phyloP scores from a whole-genome alignment of 2,113 vertebrate species.

The Myiozetetes cayanensis region DNA sequence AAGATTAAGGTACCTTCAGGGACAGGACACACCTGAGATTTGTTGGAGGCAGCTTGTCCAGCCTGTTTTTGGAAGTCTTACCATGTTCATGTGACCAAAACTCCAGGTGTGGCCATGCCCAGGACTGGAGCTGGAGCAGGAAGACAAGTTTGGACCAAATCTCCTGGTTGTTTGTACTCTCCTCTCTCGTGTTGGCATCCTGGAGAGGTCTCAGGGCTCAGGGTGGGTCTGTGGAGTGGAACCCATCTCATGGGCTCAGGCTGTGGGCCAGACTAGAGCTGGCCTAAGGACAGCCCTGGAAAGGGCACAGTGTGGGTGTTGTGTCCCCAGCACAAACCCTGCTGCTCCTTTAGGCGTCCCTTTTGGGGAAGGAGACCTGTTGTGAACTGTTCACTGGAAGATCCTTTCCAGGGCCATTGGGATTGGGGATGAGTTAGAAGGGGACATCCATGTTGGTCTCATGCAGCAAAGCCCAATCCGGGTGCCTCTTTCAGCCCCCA shows the following conservation, averaged over 20 bases:
- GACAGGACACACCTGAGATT: background rate
- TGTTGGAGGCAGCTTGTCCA: background rate
- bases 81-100: background rate
- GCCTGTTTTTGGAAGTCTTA: background rate
- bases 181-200: background rate
- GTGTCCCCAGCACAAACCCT: background rate
- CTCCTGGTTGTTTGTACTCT: background rate
- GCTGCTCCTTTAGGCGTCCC: background rate
- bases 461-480: fast-evolving
- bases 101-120: background rate
- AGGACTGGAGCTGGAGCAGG: background rate
- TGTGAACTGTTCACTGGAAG: background rate
- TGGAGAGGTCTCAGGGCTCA: background rate
- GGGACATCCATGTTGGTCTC: fast-evolving
- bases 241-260: fast-evolving
- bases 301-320: fast-evolving
- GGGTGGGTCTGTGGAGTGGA: background rate
- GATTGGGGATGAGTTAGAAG: background rate
- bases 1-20: background rate
- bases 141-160: background rate
- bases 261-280: background rate
- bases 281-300: background rate
- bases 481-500: background rate
- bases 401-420: background rate
- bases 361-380: background rate